Evolutionary conservation across 2,113 vertebrate genomes (phyloP).

Genomic region (Datnioides undecimradiatus): DNA sequence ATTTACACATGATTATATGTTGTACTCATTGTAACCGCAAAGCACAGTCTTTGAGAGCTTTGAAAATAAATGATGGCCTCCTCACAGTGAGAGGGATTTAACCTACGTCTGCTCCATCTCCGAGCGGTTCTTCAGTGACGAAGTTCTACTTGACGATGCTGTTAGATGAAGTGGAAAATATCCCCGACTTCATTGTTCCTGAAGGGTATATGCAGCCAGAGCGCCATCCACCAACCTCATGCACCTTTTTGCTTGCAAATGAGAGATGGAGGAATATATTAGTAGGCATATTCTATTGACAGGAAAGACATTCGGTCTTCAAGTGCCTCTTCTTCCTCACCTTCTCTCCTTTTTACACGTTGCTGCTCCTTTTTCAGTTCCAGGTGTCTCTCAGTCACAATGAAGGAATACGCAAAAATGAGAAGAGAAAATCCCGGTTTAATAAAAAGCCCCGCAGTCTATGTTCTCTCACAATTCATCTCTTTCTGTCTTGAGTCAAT

Average conservation of each 20-base stretch:
- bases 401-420: background rate
- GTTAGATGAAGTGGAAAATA: slow-evolving; percentile 30
- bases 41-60: slow-evolving; percentile 47
- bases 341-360: background rate
- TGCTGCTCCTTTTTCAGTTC: slow-evolving; percentile 22
- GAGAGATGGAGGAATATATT: slow-evolving; percentile 18
- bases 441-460: slow-evolving; percentile 61
- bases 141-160: slow-evolving; percentile 16
- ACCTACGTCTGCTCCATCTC: slow-evolving; percentile 37
- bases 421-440: slow-evolving; percentile 20
- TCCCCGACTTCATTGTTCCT: background rate
- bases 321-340: background rate
- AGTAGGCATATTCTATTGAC: slow-evolving; percentile 21
- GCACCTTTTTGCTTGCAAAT: slow-evolving; percentile 21
- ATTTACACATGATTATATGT: slow-evolving; percentile 57
- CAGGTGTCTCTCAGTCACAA: slow-evolving; percentile 39
- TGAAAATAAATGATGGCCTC: slow-evolving; percentile 49
- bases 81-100: slow-evolving; percentile 34
- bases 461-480: slow-evolving; percentile 57
- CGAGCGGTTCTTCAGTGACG: slow-evolving; percentile 21
- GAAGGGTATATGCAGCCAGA: slow-evolving; percentile 14
- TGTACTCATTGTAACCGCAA: slow-evolving; percentile 24
- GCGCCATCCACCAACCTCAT: background rate
- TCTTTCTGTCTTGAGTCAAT: slow-evolving; percentile 66
- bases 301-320: slow-evolving; percentile 13